Base-by-base conservation (phyloP, 64 coral and sea anemone species). In the Montipora foliosa region DNA sequence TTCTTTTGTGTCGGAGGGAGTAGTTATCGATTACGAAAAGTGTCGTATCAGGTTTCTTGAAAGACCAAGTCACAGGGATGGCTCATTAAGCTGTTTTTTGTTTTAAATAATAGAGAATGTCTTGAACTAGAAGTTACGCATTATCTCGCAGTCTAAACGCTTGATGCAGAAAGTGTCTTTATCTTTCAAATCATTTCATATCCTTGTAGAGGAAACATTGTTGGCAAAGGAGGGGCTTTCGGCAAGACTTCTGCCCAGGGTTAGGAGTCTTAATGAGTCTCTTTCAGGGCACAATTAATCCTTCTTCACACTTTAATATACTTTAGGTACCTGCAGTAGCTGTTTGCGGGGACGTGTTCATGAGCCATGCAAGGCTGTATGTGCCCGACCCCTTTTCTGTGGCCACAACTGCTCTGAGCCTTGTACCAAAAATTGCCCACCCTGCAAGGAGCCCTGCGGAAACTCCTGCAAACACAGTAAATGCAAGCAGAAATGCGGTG, bases 361-460 rank as follows among this genome's bases (percentile, higher is more conserved):
- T 47, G 11, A 25, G 6, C 77, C 74, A 6, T 97, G 95, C 73
- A 47, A 74, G 37, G 21, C 70, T 8, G 67, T 48, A 3, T 97
- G 95, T 67, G 79, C 4, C 73, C 92, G 95, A 16, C 82, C 53
- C 12, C 16, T 92, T 15, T 87, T 97, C 10, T 94, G 95, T 71
- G 93, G 89, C 6, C 95, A 97, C 47, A 51, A 1, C 13, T 97
- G 95, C 86, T 25, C 44, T 74, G 89, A 83, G 49, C 57, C 79
- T 4, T 97, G 95, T 10, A 89, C 92, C 48, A 94, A 92, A 74
- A 94, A 94, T 57, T 97, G 95, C 7, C 93, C 95, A 13, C 95
- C 95, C 17, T 97, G 95, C 55, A 59, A 76, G 47, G 82, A 77
- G 37, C 52, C 47, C 15, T 97, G 95, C 19, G 78, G 82, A 15